Percentiles rank a stretch among this genome's conserved stretches.
phyloP scores from a whole-genome alignment of 1,140 invertebrate species.

The Seison nebaliae region DNA sequence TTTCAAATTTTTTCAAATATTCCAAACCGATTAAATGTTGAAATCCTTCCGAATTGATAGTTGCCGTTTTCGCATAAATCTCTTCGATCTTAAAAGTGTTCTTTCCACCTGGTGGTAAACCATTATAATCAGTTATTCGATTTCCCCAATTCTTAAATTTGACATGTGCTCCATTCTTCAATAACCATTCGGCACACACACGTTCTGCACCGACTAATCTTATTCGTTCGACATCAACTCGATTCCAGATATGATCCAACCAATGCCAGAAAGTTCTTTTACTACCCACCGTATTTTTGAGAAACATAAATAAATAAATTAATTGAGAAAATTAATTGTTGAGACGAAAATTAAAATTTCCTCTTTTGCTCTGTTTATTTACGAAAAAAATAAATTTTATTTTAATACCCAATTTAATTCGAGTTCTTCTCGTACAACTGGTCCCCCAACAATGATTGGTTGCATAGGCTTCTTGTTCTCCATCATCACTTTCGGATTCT shows the following conservation, averaged over 20 bases:
- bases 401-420: too few relatives aligned
- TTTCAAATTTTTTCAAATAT: too few relatives aligned
- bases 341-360: too few relatives aligned
- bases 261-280: slow-evolving; percentile 13
- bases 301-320: too few relatives aligned
- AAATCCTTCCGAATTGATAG: slow-evolving; percentile 49
- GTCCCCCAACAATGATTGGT: too few relatives aligned
- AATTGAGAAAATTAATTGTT: too few relatives aligned
- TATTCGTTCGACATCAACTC: slow-evolving; percentile 39
- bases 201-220: slow-evolving; percentile 48
- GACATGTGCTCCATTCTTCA: slow-evolving; percentile 48
- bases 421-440: too few relatives aligned
- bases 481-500: too few relatives aligned
- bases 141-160: slow-evolving; percentile 36
- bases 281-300: too few relatives aligned
- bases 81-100: slow-evolving; percentile 34
- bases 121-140: slow-evolving; percentile 42
- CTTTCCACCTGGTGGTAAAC: slow-evolving; percentile 31
- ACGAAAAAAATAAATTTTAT: too few relatives aligned
- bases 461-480: too few relatives aligned
- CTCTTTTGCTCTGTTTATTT: too few relatives aligned
- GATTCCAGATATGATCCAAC: slow-evolving; percentile 11
- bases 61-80: slow-evolving; percentile 46
- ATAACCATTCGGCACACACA: slow-evolving; percentile 65
- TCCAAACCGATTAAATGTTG: slow-evolving; percentile 35